A percentile compares a stretch with the other conserved stretches of the same genome.
phyloP scores from a whole-genome alignment of 2,113 vertebrate species.

The Felis catus region DNA sequence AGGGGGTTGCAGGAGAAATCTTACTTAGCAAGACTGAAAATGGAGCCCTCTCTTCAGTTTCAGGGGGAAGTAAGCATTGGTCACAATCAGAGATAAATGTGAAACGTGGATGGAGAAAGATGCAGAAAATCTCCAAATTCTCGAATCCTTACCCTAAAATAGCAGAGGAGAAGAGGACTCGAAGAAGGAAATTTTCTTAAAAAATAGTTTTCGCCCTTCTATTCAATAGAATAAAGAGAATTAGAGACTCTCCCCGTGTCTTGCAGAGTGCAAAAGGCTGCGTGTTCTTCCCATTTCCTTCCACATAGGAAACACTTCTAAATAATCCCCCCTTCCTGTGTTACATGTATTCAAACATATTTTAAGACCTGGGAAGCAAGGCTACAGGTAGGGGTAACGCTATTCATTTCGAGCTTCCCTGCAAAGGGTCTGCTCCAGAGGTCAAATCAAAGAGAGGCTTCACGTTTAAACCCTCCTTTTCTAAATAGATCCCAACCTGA shows the following conservation, averaged over 20 bases:
- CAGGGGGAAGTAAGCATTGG: constrained; percentile 71
- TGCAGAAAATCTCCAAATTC: constrained; percentile 68
- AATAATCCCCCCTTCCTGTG: constrained; percentile 54
- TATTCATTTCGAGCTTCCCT: constrained; percentile 75
- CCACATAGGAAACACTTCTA: constrained; percentile 39
- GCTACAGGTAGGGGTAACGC: constrained; percentile 68
- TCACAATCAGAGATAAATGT: constrained; percentile 63
- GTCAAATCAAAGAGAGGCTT: constrained; percentile 89
- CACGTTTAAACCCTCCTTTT: constrained; percentile 86
- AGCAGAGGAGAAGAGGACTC: constrained; percentile 49
- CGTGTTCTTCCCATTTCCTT: constrained; percentile 16
- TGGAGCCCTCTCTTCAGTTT: constrained; percentile 74
- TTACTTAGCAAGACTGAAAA: constrained; percentile 77
- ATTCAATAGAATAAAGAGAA: background rate
- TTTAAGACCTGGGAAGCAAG: constrained; percentile 75
- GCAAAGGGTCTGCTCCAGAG: constrained; percentile 83
- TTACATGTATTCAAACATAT: constrained; percentile 71
- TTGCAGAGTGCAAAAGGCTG: background rate
- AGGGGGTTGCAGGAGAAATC: constrained; percentile 78
- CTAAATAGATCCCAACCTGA: constrained; percentile 86
- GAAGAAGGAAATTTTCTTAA: constrained; percentile 28
- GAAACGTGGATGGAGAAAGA: constrained; percentile 66
- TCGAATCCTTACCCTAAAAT: constrained; percentile 66
- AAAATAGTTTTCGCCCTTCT: background rate
- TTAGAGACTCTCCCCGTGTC: background rate